These are phyloP conservation scores for Myripristis jacobus DNA, from an alignment of 2,797 vertebrate species.

Conservation along the genomic window DNA sequence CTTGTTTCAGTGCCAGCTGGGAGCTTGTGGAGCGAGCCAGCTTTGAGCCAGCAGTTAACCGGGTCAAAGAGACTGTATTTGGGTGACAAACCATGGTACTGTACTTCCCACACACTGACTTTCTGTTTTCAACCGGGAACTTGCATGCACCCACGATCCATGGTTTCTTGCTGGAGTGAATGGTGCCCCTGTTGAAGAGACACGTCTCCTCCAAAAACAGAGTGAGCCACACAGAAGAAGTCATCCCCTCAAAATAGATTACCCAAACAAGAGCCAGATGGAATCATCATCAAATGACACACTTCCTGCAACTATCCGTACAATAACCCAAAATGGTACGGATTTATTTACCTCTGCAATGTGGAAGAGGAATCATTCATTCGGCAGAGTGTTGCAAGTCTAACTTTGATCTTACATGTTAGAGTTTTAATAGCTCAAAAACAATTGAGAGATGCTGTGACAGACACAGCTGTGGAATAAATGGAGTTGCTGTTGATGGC, in stretches of 20 bases:
- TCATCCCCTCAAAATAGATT: conserved; percentile 25
- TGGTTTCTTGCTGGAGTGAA: conserved; percentile 34
- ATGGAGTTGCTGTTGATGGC: background rate
- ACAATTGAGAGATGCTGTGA: background rate
- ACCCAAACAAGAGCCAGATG: conserved; percentile 61
- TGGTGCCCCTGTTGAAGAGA: conserved; percentile 21
- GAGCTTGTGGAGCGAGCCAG: conserved; percentile 45
- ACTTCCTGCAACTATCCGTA: conserved; percentile 9
- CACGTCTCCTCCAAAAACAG: conserved; percentile 33
- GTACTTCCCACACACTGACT: conserved; percentile 28
- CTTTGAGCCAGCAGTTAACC: conserved; percentile 64
- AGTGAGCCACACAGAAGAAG: conserved; percentile 38
- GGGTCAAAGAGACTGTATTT: conserved; percentile 73
- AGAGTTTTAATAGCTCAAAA: background rate
- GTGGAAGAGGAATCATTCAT: background rate
- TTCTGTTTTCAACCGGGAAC: conserved; percentile 29
- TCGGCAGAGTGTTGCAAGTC: background rate
- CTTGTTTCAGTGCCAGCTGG: conserved; percentile 39
- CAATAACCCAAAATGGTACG: conserved; percentile 67
- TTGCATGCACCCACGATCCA: background rate
- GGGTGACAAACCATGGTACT: conserved; percentile 67
- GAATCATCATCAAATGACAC: conserved; percentile 21
- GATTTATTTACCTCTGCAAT: background rate
- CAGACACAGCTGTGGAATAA: too few relatives aligned
- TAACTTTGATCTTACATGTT: background rate